Evolutionary conservation across 2,888 invertebrate species (phyloP).

Genomic region (Torymus aiolomorphi): DNA sequence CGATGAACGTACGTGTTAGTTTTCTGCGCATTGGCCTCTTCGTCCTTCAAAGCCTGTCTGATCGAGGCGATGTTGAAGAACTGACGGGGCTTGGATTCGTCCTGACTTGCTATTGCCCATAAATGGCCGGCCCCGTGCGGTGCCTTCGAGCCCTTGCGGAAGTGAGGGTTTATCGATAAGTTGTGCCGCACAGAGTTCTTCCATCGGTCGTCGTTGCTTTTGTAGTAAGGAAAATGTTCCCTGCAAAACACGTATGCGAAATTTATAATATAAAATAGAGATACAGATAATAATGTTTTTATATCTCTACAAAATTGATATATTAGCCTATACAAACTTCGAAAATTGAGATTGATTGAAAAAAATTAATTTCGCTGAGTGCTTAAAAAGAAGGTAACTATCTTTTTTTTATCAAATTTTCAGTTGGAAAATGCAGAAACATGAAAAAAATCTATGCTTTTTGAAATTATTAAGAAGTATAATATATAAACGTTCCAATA

Average conservation of each 20-base stretch:
- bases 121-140: conserved; percentile 92
- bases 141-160: conserved; percentile 90
- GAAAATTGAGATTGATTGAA: too few species aligned
- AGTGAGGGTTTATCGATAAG: conserved; percentile 93
- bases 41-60: conserved; percentile 58
- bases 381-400: too few species aligned
- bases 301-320: background rate
- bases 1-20: conserved; percentile 44
- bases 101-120: conserved; percentile 88
- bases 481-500: too few species aligned
- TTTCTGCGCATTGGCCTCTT: conserved; percentile 46
- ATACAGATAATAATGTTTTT: background rate
- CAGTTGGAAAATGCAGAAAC: too few species aligned
- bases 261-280: too few species aligned
- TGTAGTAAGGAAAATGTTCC: conserved; percentile 91
- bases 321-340: background rate
- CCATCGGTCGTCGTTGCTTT: conserved; percentile 93
- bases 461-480: too few species aligned
- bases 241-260: conserved; percentile 76
- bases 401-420: too few species aligned
- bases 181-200: conserved; percentile 95
- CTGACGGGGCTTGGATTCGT: conserved; percentile 76
- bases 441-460: too few species aligned
- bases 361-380: too few species aligned
- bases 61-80: conserved; percentile 60